phyloP scores from a whole-genome alignment of 2,113 vertebrate species.

The Macroglossus sobrinus region DNA sequence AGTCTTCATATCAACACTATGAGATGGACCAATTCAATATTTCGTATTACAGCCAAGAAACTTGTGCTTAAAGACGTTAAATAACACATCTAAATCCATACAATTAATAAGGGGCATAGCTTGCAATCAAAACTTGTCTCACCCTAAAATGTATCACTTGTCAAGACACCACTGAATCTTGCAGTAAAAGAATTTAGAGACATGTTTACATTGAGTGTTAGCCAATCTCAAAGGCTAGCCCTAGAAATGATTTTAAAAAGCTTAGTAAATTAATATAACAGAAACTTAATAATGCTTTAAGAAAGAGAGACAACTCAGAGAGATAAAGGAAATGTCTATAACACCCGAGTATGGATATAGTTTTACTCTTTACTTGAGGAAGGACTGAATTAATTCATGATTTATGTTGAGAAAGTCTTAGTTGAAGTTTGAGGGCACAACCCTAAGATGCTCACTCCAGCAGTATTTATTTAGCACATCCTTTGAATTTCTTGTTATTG shows the following conservation, averaged over 20 bases:
- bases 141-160: not conserved
- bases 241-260: not conserved
- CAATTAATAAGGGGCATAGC: not conserved
- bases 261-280: not conserved
- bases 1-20: not conserved
- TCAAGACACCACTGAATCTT: not conserved
- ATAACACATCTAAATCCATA: not conserved
- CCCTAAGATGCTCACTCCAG: not conserved
- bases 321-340: not conserved
- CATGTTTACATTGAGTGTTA: not conserved
- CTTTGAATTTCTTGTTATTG: not conserved
- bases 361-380: not conserved
- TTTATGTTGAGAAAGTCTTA: not conserved
- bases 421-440: not conserved
- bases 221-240: not conserved
- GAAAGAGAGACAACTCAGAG: not conserved
- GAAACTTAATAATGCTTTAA: not conserved
- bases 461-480: not conserved
- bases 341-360: not conserved
- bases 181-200: not conserved
- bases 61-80: not conserved
- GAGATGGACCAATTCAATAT: not conserved
- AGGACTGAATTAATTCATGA: not conserved
- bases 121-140: not conserved
- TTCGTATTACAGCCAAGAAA: not conserved